These are phyloP conservation scores for Drosophila paulistorum DNA, from an alignment of 1,140 invertebrate species.

Conservation along the genomic window DNA sequence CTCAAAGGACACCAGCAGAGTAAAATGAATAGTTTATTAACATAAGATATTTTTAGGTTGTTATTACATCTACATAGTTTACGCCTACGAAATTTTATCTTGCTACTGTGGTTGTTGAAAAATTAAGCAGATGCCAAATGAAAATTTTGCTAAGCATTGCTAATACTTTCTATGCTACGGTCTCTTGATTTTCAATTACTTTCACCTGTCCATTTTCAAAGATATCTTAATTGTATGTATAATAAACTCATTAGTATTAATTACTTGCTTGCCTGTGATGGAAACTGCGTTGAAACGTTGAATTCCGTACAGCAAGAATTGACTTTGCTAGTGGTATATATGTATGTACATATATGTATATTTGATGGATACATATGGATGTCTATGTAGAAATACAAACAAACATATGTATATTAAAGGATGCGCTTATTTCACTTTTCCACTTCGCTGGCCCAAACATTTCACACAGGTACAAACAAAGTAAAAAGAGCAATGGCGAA, in stretches of 20 bases:
- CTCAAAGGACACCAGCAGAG: no score
- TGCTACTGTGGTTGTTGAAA: no score
- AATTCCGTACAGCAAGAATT: neutral
- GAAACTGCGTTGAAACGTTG: neutral
- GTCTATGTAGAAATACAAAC: slow-evolving; percentile 14
- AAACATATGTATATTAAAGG: slow-evolving; percentile 16
- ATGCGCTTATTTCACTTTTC: slow-evolving; percentile 71
- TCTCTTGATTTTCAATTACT: neutral
- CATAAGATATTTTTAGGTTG: no score
- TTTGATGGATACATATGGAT: neutral
- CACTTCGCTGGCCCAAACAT: slow-evolving; percentile 43
- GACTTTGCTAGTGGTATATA: slow-evolving; percentile 8
- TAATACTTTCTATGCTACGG: neutral
- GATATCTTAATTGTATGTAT: slow-evolving; percentile 17
- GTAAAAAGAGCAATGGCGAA: neutral
- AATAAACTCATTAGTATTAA: slow-evolving; percentile 20
- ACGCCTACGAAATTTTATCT: no score
- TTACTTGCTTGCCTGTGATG: neutral
- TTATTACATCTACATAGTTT: no score
- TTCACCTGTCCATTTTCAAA: slow-evolving; percentile 10
- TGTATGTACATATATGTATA: neutral
- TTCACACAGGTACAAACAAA: slow-evolving; percentile 26
- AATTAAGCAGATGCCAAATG: neutral
- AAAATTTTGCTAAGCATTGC: neutral
- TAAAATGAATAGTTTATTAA: no score